phyloP scores from a whole-genome alignment of 2,797 vertebrate species.

The Halcyon leucocephala region DNA sequence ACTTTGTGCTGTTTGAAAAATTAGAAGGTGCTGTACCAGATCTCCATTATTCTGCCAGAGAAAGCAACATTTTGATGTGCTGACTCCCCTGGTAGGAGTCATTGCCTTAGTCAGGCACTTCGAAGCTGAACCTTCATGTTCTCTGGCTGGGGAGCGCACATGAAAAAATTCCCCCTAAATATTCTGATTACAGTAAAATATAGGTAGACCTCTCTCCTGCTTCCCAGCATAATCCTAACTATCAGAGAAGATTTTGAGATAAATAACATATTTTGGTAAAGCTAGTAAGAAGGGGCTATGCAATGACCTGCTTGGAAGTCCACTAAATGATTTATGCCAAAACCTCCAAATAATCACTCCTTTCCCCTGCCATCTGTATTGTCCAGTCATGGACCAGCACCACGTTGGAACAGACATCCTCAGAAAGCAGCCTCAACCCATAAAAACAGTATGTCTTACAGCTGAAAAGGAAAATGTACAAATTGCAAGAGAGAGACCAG shows the following conservation, averaged over 20 bases:
- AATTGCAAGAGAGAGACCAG: background rate
- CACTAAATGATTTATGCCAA: conserved; percentile 42
- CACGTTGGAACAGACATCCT: background rate
- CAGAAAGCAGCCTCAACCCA: background rate
- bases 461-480: background rate
- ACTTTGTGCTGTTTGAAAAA: conserved; percentile 70
- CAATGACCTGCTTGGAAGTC: conserved; percentile 27
- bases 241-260: background rate
- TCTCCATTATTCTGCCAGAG: conserved; percentile 49
- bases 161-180: background rate
- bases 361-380: background rate
- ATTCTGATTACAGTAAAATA: background rate
- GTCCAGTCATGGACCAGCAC: background rate
- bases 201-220: background rate
- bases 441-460: background rate
- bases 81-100: conserved; percentile 17
- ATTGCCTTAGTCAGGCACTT: background rate
- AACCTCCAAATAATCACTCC: background rate
- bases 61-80: conserved; percentile 47
- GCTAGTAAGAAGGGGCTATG: conserved; percentile 21
- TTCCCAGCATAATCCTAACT: background rate
- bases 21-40: conserved; percentile 58
- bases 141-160: background rate
- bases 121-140: background rate
- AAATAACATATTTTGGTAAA: background rate